Evolutionary conservation across 2,113 vertebrate species (phyloP), one percentile per base, ranked within the genome.

Genomic region (Regulus satrapa): DNA sequence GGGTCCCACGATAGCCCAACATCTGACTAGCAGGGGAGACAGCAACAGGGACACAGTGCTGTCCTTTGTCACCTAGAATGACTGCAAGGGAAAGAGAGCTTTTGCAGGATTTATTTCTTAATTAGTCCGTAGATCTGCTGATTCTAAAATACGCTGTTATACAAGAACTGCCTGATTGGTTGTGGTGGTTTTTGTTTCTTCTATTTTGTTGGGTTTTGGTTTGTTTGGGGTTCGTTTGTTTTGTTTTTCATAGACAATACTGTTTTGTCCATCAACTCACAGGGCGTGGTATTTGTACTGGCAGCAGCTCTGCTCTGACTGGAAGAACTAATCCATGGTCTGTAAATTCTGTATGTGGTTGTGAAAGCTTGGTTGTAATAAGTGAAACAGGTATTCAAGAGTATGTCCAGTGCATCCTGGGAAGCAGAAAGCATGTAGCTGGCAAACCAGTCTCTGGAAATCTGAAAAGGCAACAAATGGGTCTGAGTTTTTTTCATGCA

Each of bases 1-100:
- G 71, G n/a, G 59, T n/a, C 52, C 41, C 2, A 2, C 20, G 25
- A 1, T 0, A 78, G 31, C 17, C 41, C 71, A 38, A 4, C 5
- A 14, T 19, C 7, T 82, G 43, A 4, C 32, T 34, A 11, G 12
- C 1, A 3, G 11, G 10, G 29, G 18, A 24, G 40, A 23, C 34
- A 29, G 1, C 29, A 62, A 29, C 13, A 32, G 54, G 41, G 51
- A 9, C 3, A 0, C 23, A 25, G 13, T 5, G 8, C 43, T 67
- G 34, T 78, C 21, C 29, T 77, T 23, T 2, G 3, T 56, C 45
- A 62, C 36, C 58, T 34, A 8, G 24, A 77, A 51, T 25, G 43
- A 15, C 45, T 92, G 32, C 6, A 14, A 76, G 41, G 19, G 28
- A 82, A 48, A 24, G 54, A 52, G 19, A 69, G 15, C 14, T 68